phyloP scores from a whole-genome alignment of 1,140 invertebrate genomes.

The Paraescarpia echinospica region DNA sequence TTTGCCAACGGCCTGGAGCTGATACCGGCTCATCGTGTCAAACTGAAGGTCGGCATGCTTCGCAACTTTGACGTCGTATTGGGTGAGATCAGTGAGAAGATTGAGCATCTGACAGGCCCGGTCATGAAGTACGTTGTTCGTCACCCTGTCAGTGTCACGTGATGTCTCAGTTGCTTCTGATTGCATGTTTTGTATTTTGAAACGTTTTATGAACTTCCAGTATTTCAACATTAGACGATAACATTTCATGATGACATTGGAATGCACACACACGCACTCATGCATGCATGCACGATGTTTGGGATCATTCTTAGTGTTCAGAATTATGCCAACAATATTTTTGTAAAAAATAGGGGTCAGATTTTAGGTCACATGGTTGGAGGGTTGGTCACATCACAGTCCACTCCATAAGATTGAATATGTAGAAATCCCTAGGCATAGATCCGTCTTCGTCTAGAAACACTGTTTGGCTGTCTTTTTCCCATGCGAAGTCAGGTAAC shows the following conservation, averaged over 20 bases:
- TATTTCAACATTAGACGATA: too few relatives aligned
- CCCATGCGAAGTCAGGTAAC: too few relatives aligned
- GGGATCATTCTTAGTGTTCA: too few relatives aligned
- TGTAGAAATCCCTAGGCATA: too few relatives aligned
- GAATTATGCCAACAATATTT: too few relatives aligned
- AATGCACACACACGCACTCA: neutral
- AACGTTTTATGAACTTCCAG: neutral
- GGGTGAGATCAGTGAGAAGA: neutral
- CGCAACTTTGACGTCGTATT: neutral
- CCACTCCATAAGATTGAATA: too few relatives aligned
- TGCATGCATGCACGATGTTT: neutral
- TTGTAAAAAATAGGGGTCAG: too few relatives aligned
- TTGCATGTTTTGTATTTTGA: conserved; percentile 2
- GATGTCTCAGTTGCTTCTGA: neutral
- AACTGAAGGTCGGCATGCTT: neutral
- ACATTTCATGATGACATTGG: too few relatives aligned
- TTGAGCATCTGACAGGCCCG: neutral
- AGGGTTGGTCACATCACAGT: too few relatives aligned
- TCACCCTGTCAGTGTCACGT: neutral
- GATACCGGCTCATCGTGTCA: conserved; percentile 18
- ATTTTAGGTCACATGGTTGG: too few relatives aligned
- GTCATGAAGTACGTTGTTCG: neutral
- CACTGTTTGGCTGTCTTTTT: too few relatives aligned
- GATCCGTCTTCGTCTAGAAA: too few relatives aligned
- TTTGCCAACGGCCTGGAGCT: conserved; percentile 22